A percentile compares a stretch with the other conserved stretches of the same genome.
phyloP scores from a whole-genome alignment of 2,888 invertebrate genomes.

The Phaonia tiefii region DNA sequence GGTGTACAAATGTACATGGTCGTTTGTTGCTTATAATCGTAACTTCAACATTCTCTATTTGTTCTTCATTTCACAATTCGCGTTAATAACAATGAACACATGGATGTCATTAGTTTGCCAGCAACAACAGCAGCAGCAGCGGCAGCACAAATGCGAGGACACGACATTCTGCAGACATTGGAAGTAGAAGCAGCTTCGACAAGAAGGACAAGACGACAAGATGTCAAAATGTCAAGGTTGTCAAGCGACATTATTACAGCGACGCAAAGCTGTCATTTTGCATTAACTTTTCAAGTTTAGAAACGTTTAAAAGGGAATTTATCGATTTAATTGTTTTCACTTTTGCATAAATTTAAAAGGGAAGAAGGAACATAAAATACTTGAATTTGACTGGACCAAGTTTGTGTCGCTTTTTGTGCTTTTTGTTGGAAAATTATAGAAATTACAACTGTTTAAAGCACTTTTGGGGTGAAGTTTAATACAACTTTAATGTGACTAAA shows the following conservation, averaged over 20 bases:
- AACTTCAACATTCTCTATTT: conserved; percentile 40
- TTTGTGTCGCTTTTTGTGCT: too few species aligned
- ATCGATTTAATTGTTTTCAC: too few species aligned
- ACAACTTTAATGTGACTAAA: too few species aligned
- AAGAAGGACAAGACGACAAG: conserved; percentile 8
- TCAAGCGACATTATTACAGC: background rate
- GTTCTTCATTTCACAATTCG: conserved; percentile 48
- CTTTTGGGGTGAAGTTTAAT: too few species aligned
- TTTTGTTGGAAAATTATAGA: too few species aligned
- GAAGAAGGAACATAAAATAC: too few species aligned
- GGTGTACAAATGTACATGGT: background rate
- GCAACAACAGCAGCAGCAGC: background rate
- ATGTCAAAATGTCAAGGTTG: conserved; percentile 34
- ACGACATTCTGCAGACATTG: conserved; percentile 14
- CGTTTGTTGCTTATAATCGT: background rate
- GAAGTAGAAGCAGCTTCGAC: background rate
- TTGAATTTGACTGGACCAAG: too few species aligned
- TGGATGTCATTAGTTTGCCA: conserved; percentile 4
- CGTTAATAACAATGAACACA: conserved; percentile 48
- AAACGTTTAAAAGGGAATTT: too few species aligned
- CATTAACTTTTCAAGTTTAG: too few species aligned
- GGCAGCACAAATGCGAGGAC: conserved; percentile 21
- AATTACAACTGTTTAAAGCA: too few species aligned
- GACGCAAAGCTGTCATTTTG: background rate
- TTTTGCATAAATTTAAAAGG: too few species aligned